Evolutionary conservation across 2,113 vertebrate genomes (phyloP).

Genomic region (Hemicordylus capensis): DNA sequence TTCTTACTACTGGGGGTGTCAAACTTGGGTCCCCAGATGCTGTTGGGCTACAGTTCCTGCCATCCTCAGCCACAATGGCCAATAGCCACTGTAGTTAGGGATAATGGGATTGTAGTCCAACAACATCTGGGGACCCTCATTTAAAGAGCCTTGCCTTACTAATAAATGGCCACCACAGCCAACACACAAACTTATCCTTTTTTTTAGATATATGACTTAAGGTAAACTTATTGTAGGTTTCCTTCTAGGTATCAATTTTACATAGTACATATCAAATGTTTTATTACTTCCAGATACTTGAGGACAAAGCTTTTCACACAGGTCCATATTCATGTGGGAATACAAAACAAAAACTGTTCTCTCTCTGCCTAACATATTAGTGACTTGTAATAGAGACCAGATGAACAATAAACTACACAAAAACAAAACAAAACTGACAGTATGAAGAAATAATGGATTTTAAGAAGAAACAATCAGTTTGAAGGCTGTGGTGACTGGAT

Average conservation of each 20-base stretch:
- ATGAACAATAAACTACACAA: constrained; percentile 75
- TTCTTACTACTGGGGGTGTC: no score
- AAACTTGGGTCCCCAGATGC: no score
- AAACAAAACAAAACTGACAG: constrained; percentile 78
- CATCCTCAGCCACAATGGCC: no score
- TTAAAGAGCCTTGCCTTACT: background rate
- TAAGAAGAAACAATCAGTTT: constrained; percentile 74
- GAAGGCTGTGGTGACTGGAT: constrained; percentile 68
- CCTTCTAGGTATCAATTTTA: constrained; percentile 56
- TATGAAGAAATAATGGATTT: constrained; percentile 66
- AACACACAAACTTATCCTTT: background rate
- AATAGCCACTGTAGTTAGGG: no score
- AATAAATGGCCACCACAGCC: background rate
- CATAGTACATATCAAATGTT: constrained; percentile 51
- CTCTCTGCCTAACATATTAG: constrained; percentile 69
- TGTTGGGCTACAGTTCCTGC: no score
- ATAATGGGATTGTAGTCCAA: background rate
- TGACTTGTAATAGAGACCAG: constrained; percentile 73
- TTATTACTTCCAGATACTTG: constrained; percentile 72
- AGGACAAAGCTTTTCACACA: constrained; percentile 62
- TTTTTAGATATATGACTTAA: no score
- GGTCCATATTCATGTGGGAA: constrained; percentile 65
- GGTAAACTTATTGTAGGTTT: constrained; percentile 45
- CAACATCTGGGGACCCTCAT: no score
- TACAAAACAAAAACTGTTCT: constrained; percentile 67